Base-by-base conservation (phyloP, 2,888 invertebrate genomes). In the Calliphora vomitoria region DNA sequence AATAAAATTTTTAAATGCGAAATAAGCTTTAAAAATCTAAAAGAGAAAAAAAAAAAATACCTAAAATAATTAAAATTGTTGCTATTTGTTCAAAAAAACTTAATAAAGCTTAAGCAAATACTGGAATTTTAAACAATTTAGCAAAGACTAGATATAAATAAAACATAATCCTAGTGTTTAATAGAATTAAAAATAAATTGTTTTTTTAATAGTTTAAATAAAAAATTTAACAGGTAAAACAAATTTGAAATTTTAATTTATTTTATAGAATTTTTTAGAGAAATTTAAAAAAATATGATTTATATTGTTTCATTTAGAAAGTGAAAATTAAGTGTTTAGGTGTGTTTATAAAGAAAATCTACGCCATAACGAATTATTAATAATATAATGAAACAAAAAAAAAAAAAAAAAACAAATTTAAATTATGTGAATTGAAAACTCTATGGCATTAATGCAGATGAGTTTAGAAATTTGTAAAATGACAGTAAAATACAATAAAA, bases 391-490 rank as follows among this genome's bases (percentile, higher is more conserved):
- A 5, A 0, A 68, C 6, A 20, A 60, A 60, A 25, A 25, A 25
- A 25, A 25, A 25, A 25, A 25, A 25, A n/a, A n/a, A n/a, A 31
- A 60, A 6, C 13, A 60, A 47, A 50, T 41, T 71, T 47, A 50
- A 80, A 71, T 62, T 80, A 68, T 41, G 10, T 25, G 18, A 62
- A 80, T 80, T 62, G 20, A 60, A 62, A 71, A 60, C 38, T 55
- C 15, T 4, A 13, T 31, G 13, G 35, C 41, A n/a, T 11, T 38
- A 18, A 76, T 31, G 8, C 64, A 66, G 20, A 60, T 68, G 58
- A 75, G 64, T 66, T 74, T 55, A 44, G 55, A 66, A 55, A 25
- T 31, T 64, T 44, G 5, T 4, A 35, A 69, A 72, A 25, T 62
- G n/a, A 11, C 53, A 55, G 53, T 18, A 38, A 53, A 68, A 55